Conservation (phyloP, 2,797 vertebrate genomes). For the Peromyscus eremicus region DNA sequence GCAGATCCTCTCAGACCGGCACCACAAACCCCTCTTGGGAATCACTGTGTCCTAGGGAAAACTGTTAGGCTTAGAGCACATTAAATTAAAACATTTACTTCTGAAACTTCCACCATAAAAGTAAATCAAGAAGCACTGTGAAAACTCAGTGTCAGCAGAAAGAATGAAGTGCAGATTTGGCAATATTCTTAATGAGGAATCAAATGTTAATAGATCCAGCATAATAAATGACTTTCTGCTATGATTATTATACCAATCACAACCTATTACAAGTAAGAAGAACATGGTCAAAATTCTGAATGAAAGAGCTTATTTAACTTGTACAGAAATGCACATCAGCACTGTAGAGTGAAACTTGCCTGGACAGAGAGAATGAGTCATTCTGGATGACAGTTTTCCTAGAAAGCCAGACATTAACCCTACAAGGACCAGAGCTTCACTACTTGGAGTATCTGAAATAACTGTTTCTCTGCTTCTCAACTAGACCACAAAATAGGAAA, state of each 20-base stretch:
- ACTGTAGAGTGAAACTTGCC: not conserved
- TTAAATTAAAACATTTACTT: slow-evolving; percentile 85
- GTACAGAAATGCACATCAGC: slow-evolving; percentile 31
- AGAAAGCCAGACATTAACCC: slow-evolving; percentile 6
- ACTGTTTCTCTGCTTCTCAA: slow-evolving; percentile 27
- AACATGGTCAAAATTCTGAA: slow-evolving; percentile 56
- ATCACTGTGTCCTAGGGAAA: slow-evolving; percentile 68
- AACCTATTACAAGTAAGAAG: slow-evolving; percentile 69
- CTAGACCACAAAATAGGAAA: not conserved
- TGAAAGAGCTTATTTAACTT: slow-evolving; percentile 72
- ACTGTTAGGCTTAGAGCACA: slow-evolving; percentile 66
- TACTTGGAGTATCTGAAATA: not conserved
- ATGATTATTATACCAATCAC: slow-evolving; percentile 79
- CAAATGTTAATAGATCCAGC: slow-evolving; percentile 85
- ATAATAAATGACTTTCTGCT: slow-evolving; percentile 85
- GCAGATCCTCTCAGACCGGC: not conserved
- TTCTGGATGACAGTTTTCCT: not conserved
- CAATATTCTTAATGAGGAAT: slow-evolving; percentile 85
- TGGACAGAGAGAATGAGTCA: not conserved
- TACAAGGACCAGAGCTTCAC: not conserved
- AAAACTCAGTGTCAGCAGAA: slow-evolving; percentile 86
- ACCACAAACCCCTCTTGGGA: slow-evolving; percentile 35
- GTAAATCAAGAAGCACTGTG: slow-evolving; percentile 84
- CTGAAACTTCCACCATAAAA: slow-evolving; percentile 82
- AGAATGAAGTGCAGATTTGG: slow-evolving; percentile 86